A percentile compares a stretch with the other conserved stretches of the same genome.
Conservation (phyloP, 2,113 vertebrate species). For the Rattus rattus region DNA sequence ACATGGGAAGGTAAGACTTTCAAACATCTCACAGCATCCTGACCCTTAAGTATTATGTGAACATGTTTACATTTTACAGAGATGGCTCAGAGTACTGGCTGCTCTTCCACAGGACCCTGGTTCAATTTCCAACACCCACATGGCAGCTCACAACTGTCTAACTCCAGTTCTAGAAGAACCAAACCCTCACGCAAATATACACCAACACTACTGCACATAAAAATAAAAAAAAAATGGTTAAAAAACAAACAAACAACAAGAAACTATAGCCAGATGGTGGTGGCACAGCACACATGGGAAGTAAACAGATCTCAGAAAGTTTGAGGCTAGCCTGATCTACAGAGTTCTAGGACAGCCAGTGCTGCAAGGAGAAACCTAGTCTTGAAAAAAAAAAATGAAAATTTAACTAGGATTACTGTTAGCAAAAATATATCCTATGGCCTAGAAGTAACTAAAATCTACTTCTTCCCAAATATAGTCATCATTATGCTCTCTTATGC, state of each 20-base stretch:
- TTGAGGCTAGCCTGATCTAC: too few species aligned
- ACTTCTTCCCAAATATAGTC: slow-evolving; percentile 8
- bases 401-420: background rate
- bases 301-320: too few species aligned
- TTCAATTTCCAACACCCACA: background rate
- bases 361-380: too few species aligned
- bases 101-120: background rate
- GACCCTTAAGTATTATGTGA: slow-evolving; percentile 51
- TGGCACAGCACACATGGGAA: too few species aligned
- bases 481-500: slow-evolving; percentile 6
- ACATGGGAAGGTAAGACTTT: slow-evolving; percentile 35
- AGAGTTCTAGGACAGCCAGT: too few species aligned
- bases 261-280: too few species aligned
- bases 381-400: too few species aligned
- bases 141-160: background rate
- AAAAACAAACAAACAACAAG: background rate
- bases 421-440: background rate
- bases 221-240: background rate
- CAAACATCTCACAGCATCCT: slow-evolving; percentile 60
- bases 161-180: background rate
- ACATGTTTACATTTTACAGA: slow-evolving; percentile 23
- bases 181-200: background rate
- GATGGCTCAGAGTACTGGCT: background rate
- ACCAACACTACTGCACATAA: background rate
- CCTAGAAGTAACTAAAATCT: slow-evolving; percentile 57